Conservation (phyloP, 2,797 vertebrate genomes). For the Lemur catta region DNA sequence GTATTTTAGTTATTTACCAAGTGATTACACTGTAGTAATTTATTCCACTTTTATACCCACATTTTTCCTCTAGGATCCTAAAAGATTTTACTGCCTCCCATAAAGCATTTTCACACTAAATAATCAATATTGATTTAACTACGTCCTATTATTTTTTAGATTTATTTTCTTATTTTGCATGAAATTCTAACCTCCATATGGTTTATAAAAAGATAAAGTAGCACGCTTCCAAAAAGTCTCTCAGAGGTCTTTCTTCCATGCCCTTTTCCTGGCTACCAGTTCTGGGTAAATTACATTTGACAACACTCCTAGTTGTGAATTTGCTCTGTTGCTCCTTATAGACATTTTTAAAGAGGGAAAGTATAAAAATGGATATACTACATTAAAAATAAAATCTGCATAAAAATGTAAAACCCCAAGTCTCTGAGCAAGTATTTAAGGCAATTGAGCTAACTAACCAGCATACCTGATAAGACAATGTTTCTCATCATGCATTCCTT, state of each 20-base stretch:
- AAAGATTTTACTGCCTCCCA: constrained; percentile 72
- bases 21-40: constrained; percentile 77
- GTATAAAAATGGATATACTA: background rate
- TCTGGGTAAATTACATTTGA: background rate
- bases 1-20: constrained; percentile 75
- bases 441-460: background rate
- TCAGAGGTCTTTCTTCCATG: constrained; percentile 48
- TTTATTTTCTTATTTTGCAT: constrained; percentile 78
- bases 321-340: background rate
- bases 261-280: constrained; percentile 39
- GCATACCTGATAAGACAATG: background rate
- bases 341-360: background rate
- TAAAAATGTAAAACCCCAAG: background rate
- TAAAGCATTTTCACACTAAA: constrained; percentile 77
- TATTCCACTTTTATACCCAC: constrained; percentile 70
- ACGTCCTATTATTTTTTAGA: constrained; percentile 70
- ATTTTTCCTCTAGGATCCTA: constrained; percentile 48
- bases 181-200: constrained; percentile 57
- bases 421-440: background rate
- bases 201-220: constrained; percentile 65
- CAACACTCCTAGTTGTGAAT: background rate
- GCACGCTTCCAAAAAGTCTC: constrained; percentile 18
- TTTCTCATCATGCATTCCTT: background rate
- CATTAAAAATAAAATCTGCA: constrained; percentile 33
- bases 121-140: constrained; percentile 80